These are phyloP conservation scores for Desmophyllum pertusum DNA, from an alignment of 92 coral and sea anemone genomes.

Conservation along the genomic window DNA sequence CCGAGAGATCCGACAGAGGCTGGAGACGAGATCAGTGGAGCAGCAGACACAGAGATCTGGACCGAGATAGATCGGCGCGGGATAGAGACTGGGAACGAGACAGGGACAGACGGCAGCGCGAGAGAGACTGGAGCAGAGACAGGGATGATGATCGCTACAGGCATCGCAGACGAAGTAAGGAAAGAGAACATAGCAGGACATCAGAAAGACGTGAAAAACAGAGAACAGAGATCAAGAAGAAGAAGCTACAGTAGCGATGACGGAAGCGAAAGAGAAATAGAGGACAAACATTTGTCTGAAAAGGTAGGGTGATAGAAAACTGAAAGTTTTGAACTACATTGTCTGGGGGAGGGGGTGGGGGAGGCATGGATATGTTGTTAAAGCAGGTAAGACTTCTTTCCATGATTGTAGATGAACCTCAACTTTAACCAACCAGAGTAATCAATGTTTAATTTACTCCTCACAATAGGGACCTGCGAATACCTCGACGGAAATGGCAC, in stretches of 20 bases:
- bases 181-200: constrained; percentile 26
- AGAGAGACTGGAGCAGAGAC: constrained; percentile 48
- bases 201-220: constrained; percentile 31
- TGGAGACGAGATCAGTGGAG: constrained; percentile 71
- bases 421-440: too few relatives aligned
- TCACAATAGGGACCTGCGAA: too few relatives aligned
- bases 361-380: neutral
- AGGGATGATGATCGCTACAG: constrained; percentile 43
- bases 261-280: neutral
- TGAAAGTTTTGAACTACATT: too few relatives aligned
- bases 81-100: constrained; percentile 59
- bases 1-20: constrained; percentile 67
- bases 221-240: neutral
- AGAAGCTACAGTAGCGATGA: constrained; percentile 16
- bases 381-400: too few relatives aligned
- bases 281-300: neutral
- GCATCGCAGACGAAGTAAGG: constrained; percentile 16
- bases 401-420: too few relatives aligned
- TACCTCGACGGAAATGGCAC: too few relatives aligned
- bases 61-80: constrained; percentile 37
- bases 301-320: constrained; percentile 24
- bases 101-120: constrained; percentile 37
- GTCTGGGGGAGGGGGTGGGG: neutral
- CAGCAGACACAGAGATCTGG: constrained; percentile 55
- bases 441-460: too few relatives aligned